These are phyloP conservation scores for Tenebrio molitor DNA, from an alignment of 1,140 invertebrate genomes.

Conservation along the genomic window DNA sequence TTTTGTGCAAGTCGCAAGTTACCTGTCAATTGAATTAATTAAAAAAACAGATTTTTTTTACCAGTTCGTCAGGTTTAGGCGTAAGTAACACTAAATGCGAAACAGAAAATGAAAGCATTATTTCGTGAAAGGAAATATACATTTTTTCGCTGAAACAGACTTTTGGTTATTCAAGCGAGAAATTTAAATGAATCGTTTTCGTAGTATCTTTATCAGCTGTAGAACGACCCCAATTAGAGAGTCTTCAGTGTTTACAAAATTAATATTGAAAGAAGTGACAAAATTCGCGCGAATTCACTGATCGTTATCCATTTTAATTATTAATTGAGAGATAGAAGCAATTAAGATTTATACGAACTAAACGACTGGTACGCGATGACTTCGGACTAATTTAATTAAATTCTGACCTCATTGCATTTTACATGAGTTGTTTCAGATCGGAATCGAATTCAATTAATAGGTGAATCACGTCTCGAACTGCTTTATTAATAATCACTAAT, in stretches of 20 bases:
- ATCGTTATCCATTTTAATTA: slow-evolving; percentile 31
- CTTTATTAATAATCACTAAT: no score
- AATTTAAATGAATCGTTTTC: slow-evolving; percentile 37
- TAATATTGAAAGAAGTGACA: slow-evolving; percentile 9
- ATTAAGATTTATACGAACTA: slow-evolving; percentile 18
- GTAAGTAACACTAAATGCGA: no score
- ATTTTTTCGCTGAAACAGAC: neutral
- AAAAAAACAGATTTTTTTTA: no score
- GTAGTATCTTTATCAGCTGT: slow-evolving; percentile 4
- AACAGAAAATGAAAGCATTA: neutral
- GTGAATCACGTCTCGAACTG: no score
- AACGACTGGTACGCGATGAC: neutral
- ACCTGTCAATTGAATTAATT: no score
- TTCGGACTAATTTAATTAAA: slow-evolving; percentile 6
- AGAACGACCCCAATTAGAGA: slow-evolving; percentile 24
- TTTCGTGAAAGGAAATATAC: neutral
- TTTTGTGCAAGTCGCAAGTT: no score
- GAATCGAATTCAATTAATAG: neutral
- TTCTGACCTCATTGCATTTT: slow-evolving; percentile 3
- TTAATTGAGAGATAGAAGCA: slow-evolving; percentile 26
- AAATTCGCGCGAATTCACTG: no score
- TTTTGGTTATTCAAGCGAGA: slow-evolving; percentile 2
- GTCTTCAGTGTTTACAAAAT: slow-evolving; percentile 10
- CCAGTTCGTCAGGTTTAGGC: no score
- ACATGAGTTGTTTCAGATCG: neutral